Evolutionary conservation across 1,140 invertebrate genomes (phyloP).

Genomic region (Neodiprion pinetum): DNA sequence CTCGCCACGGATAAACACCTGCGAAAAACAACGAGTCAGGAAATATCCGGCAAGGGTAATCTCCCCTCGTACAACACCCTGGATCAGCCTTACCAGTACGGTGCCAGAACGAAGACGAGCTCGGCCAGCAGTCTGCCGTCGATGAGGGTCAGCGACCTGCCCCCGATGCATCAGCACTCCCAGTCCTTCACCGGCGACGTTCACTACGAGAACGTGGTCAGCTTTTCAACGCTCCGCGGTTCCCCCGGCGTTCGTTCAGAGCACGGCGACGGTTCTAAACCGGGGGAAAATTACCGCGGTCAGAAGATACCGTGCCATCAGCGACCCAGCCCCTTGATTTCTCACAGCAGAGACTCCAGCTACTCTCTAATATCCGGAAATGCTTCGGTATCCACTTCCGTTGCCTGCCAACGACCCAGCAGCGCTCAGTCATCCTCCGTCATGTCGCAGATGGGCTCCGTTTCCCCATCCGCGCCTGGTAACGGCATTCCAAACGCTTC

Average conservation of each 20-base stretch:
- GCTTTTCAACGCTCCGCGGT: constrained; percentile 45
- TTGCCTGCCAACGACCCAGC: constrained; percentile 31
- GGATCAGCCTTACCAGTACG: constrained; percentile 43
- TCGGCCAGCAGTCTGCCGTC: constrained; percentile 56
- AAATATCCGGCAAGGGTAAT: constrained; percentile 34
- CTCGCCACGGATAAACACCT: constrained; percentile 44
- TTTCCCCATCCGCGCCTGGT: constrained; percentile 15
- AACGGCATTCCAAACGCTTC: constrained; percentile 25
- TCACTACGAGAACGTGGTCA: constrained; percentile 55
- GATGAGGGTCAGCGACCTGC: constrained; percentile 53
- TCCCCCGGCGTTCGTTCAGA: constrained; percentile 34
- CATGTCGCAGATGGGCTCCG: constrained; percentile 30
- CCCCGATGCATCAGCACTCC: constrained; percentile 52
- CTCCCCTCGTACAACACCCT: constrained; percentile 26
- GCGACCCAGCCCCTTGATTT: constrained; percentile 13
- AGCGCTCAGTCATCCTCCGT: constrained; percentile 39
- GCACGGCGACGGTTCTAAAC: constrained; percentile 19
- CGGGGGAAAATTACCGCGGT: constrained; percentile 18
- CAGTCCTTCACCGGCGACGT: constrained; percentile 55
- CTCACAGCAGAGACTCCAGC: constrained; percentile 46
- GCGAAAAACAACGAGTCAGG: constrained; percentile 45
- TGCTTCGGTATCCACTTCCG: constrained; percentile 31
- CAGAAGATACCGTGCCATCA: constrained; percentile 29
- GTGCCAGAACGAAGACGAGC: constrained; percentile 47
- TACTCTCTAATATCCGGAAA: constrained; percentile 37